Conservation (phyloP, 2,797 vertebrate genomes). For the Odontamblyopus lacepedii region DNA sequence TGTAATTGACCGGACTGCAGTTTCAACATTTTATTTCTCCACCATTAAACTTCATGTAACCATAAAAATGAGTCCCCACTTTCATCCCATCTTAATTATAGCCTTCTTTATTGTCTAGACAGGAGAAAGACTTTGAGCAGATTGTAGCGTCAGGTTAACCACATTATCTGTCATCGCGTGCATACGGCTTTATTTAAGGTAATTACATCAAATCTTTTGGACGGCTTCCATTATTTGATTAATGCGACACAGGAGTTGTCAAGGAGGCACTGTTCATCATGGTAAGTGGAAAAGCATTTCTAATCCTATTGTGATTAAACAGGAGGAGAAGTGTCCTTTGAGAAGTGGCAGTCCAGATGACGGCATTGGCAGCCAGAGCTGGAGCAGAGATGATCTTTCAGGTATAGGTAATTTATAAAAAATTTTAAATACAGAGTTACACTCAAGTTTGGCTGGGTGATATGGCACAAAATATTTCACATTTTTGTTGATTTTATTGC, state of each 20-base stretch:
- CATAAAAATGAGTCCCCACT: constrained; percentile 11
- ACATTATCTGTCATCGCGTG: constrained; percentile 11
- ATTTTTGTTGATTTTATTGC: no score
- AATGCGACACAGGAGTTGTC: constrained; percentile 66
- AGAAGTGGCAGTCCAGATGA: constrained; percentile 84
- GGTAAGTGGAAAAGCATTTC: constrained; percentile 41
- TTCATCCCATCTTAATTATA: constrained; percentile 12
- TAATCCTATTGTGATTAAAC: constrained; percentile 61
- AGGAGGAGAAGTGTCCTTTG: constrained; percentile 81
- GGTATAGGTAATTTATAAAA: constrained; percentile 69
- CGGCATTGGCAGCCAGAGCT: constrained; percentile 86
- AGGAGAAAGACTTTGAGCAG: constrained; percentile 15
- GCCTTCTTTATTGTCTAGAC: constrained; percentile 2
- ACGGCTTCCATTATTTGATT: constrained; percentile 43
- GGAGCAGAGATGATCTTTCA: constrained; percentile 83
- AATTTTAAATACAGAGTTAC: not conserved
- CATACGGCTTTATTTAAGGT: constrained; percentile 31
- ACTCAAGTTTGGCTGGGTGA: not conserved
- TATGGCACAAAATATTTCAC: not conserved
- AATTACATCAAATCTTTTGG: constrained; percentile 36
- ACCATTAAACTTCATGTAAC: constrained; percentile 28
- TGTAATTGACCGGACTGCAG: constrained; percentile 37
- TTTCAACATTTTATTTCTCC: constrained; percentile 28
- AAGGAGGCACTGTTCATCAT: constrained; percentile 61
- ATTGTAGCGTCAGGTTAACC: constrained; percentile 8